Base-by-base conservation (phyloP, 1,140 invertebrate genomes). In the Pseudomyrmex cubaensis region DNA sequence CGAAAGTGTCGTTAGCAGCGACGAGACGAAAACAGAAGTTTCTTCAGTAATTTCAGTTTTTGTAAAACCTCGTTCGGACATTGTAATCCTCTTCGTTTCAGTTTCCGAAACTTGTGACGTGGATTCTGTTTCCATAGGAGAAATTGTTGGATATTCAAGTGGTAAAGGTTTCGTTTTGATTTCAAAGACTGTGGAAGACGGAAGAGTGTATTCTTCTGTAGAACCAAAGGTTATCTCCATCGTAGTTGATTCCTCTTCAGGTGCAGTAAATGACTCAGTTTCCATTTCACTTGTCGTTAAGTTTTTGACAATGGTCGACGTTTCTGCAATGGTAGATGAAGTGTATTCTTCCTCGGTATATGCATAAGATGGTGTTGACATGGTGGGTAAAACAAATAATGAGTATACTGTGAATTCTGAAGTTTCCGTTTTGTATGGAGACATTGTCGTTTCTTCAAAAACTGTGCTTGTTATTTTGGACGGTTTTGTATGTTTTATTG, bases 161-260 rank as follows among this genome's bases (percentile, higher is more conserved):
- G 76, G 48, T 8, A 59, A 2, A 59, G 57, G 25, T 3, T 61
- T 22, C 44, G 76, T 72, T 22, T 12, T 25, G 3, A 80, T 80
- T 59, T 12, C 54, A 13, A 80, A 44, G 35, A 0, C n/a, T 25
- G 76, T 80, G 10, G 76, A 70, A 35, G 66, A 3, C 1, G 66
- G 66, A 72, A 80, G 76, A 50, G 15, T 70, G 10, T 70, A 80
- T 20, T 80, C 76, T 13, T 80, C 76, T 9, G 76, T 80, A 20
- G 76, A 70, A 9, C 76, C 64, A 13, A 78, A 78, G 10, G 52
- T 70, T 17, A 17, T 3, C n/a, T 8, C 52, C 10, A 20, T 69
- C 7, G 46, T 67, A 1, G 63, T 48, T 70, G 69, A 20, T 69
- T 44, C 5, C 35, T 46, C 8, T 48, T 70, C n/a, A 0, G 35